Percentiles rank a stretch among this genome's conserved stretches.
phyloP scores from a whole-genome alignment of 2,888 invertebrate genomes.

The Dorcus hopei region DNA sequence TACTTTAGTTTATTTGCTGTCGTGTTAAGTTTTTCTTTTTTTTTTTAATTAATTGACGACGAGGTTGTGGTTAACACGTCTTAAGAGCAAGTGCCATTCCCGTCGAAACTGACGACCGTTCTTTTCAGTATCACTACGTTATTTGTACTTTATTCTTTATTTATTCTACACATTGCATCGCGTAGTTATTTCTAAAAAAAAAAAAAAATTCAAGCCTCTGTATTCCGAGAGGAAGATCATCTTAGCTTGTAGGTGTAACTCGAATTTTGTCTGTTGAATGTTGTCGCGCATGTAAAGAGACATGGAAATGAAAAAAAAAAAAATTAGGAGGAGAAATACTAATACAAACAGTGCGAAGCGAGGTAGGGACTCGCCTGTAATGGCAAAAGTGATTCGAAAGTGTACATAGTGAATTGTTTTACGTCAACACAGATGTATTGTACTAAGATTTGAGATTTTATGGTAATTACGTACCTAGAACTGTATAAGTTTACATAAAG shows the following conservation, averaged over 20 bases:
- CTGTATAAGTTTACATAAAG: constrained; percentile 12
- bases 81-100: constrained; percentile 1
- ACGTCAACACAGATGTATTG: constrained; percentile 23
- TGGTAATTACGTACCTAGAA: constrained; percentile 12
- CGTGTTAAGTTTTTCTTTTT: constrained; percentile 7
- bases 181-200: background rate
- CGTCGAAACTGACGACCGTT: background rate
- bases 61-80: constrained; percentile 17
- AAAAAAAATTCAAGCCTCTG: too few species aligned
- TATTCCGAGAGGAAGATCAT: too few species aligned
- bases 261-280: constrained; percentile 9
- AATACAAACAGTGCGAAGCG: constrained; percentile 13
- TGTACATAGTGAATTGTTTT: constrained; percentile 28
- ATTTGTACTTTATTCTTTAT: constrained; percentile 1
- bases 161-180: background rate
- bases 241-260: background rate
- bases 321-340: background rate
- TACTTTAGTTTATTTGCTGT: background rate
- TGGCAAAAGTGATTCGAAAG: constrained; percentile 17
- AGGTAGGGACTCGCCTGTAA: constrained; percentile 20
- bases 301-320: too few species aligned
- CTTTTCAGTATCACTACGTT: background rate
- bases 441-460: constrained; percentile 23
- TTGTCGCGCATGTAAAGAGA: background rate
- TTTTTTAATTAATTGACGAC: constrained; percentile 7